Evolutionary conservation across 35 echinoderm and acorn worm genomes (phyloP), one percentile per base, ranked within the genome.

Genomic region (Heliocidaris erythrogramma): DNA sequence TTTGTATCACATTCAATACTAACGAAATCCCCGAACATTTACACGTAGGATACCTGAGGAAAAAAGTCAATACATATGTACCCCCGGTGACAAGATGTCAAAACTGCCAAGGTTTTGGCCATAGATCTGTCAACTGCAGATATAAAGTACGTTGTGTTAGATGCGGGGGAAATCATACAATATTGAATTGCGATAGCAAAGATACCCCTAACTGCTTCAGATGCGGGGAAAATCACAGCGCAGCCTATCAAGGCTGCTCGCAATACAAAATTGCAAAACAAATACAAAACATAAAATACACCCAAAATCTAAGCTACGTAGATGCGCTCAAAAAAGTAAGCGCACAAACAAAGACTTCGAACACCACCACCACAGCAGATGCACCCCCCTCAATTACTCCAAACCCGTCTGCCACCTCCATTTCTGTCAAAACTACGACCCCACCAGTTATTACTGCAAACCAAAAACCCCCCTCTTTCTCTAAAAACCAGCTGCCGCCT

Each of bases 101-200:
- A n/a, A 94, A 85, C 4, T 94, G 93, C 32, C 93, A 94, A 47
- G 49, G 60, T 16, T 78, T 94, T 21, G 93, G 93, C 7, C 93
- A 94, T 52, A 47, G 85, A 32, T 21, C 7, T 7, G 0, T 5
- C 3, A n/a, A 24, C n/a, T 94, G 93, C 14, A 94, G 42, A 84
- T 18, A 30, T 5, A 94, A 78, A 16, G 0, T 16, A 0, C 3
- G 60, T 10, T 94, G 93, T 94, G 93, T 94, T 2, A 69, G 93
- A 31, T 94, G 93, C 47, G 93, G 93, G 9, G 93, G 59, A 9
- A 12, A 0, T 0, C 93, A 94, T 18, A 21, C 17, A 0, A 0
- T 31, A 13, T 5, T 65, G 2, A 17, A 94, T 6, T 94, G 93
- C 47, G 2, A 29, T 24, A 13, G 0, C 4, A 78, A 78, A 30